Conservation (phyloP, 2,113 vertebrate genomes). For the Apistogramma diplotaenia region DNA sequence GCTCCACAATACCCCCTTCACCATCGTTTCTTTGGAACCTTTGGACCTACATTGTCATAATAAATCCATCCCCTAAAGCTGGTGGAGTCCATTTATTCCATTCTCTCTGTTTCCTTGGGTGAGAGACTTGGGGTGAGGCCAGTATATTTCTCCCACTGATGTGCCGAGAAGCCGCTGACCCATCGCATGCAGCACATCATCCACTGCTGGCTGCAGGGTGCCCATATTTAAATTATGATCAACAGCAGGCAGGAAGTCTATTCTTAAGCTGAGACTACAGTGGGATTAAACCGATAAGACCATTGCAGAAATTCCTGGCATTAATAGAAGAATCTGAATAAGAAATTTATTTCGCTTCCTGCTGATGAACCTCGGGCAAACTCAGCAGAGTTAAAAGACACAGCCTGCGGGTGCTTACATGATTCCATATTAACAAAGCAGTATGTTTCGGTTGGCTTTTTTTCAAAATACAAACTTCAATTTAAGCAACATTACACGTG, state of each 20-base stretch:
- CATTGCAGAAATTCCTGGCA: background rate
- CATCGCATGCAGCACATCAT: background rate
- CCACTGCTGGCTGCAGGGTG: conserved; percentile 13
- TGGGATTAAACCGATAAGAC: background rate
- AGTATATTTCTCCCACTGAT: conserved; percentile 30
- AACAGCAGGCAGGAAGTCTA: conserved; percentile 12
- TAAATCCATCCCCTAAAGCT: conserved; percentile 21
- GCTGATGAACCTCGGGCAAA: conserved; percentile 24
- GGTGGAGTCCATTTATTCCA: conserved; percentile 24
- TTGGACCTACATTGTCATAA: conserved; percentile 16
- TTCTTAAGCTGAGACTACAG: conserved; percentile 3
- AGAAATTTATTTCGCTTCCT: background rate
- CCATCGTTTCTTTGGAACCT: conserved; percentile 5
- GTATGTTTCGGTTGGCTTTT: background rate
- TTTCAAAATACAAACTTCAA: background rate
- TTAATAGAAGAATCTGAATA: background rate
- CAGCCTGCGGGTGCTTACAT: conserved; percentile 9
- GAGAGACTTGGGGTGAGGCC: conserved; percentile 37
- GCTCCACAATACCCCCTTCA: background rate
- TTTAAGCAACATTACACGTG: background rate
- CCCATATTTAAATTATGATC: conserved; percentile 32
- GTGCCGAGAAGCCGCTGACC: conserved; percentile 22
- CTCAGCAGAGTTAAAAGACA: conserved; percentile 12
- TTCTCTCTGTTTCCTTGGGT: conserved; percentile 20
- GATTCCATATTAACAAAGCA: conserved; percentile 1